Conservation (phyloP, 1,140 invertebrate genomes). For the Babylonia areolata region DNA sequence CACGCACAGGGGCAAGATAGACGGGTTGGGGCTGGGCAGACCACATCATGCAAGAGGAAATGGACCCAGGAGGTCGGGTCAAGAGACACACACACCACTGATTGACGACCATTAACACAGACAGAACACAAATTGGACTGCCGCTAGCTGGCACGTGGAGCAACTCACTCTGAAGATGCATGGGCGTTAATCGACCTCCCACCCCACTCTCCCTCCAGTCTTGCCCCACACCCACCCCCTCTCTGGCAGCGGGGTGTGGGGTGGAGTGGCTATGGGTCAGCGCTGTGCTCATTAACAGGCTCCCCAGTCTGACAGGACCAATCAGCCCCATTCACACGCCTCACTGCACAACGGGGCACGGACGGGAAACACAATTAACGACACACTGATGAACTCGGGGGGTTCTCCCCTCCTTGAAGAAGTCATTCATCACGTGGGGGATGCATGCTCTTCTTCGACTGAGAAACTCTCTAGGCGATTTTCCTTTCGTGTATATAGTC, state of each 20-base stretch:
- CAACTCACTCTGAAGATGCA: not conserved
- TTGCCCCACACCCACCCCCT: not conserved
- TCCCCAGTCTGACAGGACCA: not conserved
- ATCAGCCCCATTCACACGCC: not conserved
- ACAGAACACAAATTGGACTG: not conserved
- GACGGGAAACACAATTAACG: too few species aligned
- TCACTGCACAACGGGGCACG: too few species aligned
- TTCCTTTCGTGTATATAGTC: too few species aligned
- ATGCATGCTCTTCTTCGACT: too few species aligned
- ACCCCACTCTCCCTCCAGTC: not conserved
- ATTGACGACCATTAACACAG: not conserved
- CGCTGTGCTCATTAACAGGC: not conserved
- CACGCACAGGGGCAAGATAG: not conserved
- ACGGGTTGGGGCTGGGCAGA: not conserved
- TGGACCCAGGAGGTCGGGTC: not conserved
- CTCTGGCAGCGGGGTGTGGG: not conserved
- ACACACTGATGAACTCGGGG: too few species aligned
- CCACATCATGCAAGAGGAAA: not conserved
- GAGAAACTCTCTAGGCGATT: too few species aligned
- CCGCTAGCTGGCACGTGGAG: not conserved
- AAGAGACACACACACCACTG: too few species aligned
- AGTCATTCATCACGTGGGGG: too few species aligned
- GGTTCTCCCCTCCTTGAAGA: too few species aligned
- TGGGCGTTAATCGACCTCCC: not conserved
- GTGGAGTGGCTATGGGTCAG: not conserved